Base-by-base conservation (phyloP, 2,797 vertebrate species). In the Cyclura pinguis region DNA sequence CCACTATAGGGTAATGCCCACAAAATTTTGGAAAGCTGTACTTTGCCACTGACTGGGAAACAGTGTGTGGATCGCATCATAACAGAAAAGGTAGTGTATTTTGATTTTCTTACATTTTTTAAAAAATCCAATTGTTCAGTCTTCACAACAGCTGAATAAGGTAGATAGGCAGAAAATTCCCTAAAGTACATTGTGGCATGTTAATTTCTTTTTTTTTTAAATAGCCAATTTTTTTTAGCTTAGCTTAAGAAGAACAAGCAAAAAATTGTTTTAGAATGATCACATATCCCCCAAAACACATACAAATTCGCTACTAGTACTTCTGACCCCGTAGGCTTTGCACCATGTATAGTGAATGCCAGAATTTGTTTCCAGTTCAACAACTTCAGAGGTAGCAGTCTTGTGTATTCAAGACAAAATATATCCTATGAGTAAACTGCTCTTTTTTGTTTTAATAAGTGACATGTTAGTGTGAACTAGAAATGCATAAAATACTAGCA, bases 61-160 rank as follows among this genome's bases (percentile, higher is more conserved):
- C 98, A 98, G 0, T 99, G 99, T 95, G 99, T 99, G 93, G 97
- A 99, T 93, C 98, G 99, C 84, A 98, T 99, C 96, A 99, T 99
- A 96, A 99, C 99, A 42, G 99, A 99, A 96, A 99, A 99, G 99
- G 99, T 99, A 96, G 94, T 89, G 72, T 90, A 18, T 38, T 86
- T 91, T 92, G 85, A 22, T 90, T 92, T 59, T 80, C 1, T 77
- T 38, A 81, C 47, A 27, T 32, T 77, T n/a, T 62, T 55, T 8
- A 22, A 22, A 73, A 55, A 73, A 52, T 13, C 13, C 67, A 57
- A 47, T 32, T 42, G 20, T 81, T 50, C 57, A 62, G 83, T 50
- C 59, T 78, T 87, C 29, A 16, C 13, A 57, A 42, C 27, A 84
- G 38, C 4, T 24, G 4, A 24, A 32, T 52, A 55, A 74, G 16